Evolutionary conservation across 2,797 vertebrate genomes (phyloP), one percentile per base, ranked within the genome.

Genomic region (Anomalospiza imberbis): DNA sequence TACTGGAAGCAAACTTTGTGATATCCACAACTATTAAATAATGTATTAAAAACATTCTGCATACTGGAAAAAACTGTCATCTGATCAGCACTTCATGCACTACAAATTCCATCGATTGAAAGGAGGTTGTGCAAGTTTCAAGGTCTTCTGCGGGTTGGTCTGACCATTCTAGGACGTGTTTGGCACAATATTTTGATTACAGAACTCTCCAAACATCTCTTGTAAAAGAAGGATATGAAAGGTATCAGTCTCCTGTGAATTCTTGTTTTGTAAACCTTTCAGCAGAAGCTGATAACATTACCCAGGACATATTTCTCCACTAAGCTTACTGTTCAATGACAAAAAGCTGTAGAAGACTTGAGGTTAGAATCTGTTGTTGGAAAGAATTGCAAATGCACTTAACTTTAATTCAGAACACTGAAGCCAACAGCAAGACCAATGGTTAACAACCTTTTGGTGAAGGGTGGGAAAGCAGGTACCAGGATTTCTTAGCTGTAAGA

Each of bases 141-240:
- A 91, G 93, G 95, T 87, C 85, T 68, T 65, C 67, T 76, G 80
- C 1, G 3, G 70, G 54, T 86, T 62, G 19, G 7, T 60, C 62
- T 88, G 74, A 77, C 74, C 71, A 51, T 91, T 97, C 74, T 85
- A 87, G 91, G 91, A 96, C 94, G 63, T n/a, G 72, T 65, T 47
- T 96, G 88, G 84, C 80, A 85, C 58, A 77, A 31, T 36, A 57
- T 78, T 89, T 93, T 79, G 76, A 85, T 84, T 85, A 74, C 80
- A 87, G 77, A 86, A 57, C 53, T 84, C 73, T 88, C 67, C 74
- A 88, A 95, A 93, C 38, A 95, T 21, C 31, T 79, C n/a, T 90
- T 71, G 22, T 50, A 63, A 71, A 55, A 88, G 54, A 5, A 61
- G 42, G 32, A 63, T 57, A 58, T 38, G 54, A 71, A 90, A 88